Percentiles rank a stretch among this genome's conserved stretches.
Conservation (phyloP, 2,113 vertebrate genomes). For the Callipepla squamata region DNA sequence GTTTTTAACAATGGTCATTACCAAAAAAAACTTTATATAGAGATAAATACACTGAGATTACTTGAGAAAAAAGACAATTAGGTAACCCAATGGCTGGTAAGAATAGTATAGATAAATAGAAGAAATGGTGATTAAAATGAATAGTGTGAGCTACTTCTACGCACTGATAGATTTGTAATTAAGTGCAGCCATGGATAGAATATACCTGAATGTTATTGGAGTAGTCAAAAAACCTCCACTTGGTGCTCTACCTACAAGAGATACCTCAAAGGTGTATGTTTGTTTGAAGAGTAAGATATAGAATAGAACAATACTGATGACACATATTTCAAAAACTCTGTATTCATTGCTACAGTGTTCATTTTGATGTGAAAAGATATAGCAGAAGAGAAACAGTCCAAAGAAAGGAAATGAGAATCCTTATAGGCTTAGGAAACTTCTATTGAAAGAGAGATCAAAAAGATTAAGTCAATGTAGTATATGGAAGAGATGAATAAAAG, state of each 20-base stretch:
- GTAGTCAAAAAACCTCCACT: not conserved
- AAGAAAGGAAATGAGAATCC: constrained; percentile 15
- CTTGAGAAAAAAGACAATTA: not conserved
- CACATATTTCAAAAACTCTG: not conserved
- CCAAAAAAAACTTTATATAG: not conserved
- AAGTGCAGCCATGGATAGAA: not conserved
- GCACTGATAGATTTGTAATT: not conserved
- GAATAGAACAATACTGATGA: not conserved
- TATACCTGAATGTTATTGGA: not conserved
- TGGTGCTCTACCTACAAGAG: not conserved
- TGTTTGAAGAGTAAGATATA: not conserved
- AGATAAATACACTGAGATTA: not conserved
- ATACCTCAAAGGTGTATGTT: not conserved
- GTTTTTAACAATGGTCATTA: not conserved
- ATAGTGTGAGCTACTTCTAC: not conserved
- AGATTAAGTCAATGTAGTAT: not conserved
- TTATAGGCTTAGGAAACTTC: not conserved
- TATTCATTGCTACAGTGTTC: not conserved
- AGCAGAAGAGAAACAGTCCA: not conserved
- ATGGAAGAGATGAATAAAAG: not conserved
- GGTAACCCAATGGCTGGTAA: not conserved
- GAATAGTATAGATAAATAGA: not conserved
- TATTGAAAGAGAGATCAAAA: not conserved
- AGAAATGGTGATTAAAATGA: not conserved
- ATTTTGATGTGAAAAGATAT: not conserved